Evolutionary conservation across 2,113 vertebrate species (phyloP), one percentile per base, ranked within the genome.

Genomic region (Cyanoderma ruficeps): DNA sequence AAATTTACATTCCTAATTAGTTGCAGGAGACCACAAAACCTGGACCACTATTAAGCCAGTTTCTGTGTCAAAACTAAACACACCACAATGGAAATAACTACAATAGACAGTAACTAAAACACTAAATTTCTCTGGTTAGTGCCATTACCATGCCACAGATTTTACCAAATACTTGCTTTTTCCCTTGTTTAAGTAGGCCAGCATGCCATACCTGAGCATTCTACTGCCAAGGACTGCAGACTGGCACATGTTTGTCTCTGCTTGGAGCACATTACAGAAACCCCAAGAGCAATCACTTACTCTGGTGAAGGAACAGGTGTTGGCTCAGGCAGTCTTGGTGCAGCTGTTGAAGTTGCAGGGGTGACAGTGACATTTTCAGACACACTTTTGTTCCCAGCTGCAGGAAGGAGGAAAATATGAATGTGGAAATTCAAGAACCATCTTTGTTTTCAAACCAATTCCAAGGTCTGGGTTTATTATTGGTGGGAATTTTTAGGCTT

Each of bases 351-450:
- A 77, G 87, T 93, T 70, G 96, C 87, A 96, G 93, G 80, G 18
- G 31, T 53, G 52, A 89, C 76, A 90, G 97, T 97, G 76, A 94
- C 87, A 89, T 98, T 98, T 95, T 98, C 97, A 90, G 98, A 95
- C 46, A 96, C 25, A 55, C 94, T 98, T 92, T 96, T 97, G 97
- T 98, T 98, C 90, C 98, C 98, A 97, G 95, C 86, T 97, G 93
- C 65, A 95, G 79, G 28, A 93, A 96, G 49, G 83, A 91, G 13
- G 7, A 90, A 87, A 83, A 72, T 7, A 39, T 67, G 80, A 53
- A 71, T 1, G 3, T 23, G 11, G 53, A 41, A 35, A 64, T 81
- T 94, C 65, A 88, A 69, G 79, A 93, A 65, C 4, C 30, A 11
- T 7, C 3, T 44, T 37, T 25, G 3, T 37, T 76, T 70, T 47